Evolutionary conservation across 2,113 vertebrate genomes (phyloP).

Genomic region (Ammospiza caudacuta): DNA sequence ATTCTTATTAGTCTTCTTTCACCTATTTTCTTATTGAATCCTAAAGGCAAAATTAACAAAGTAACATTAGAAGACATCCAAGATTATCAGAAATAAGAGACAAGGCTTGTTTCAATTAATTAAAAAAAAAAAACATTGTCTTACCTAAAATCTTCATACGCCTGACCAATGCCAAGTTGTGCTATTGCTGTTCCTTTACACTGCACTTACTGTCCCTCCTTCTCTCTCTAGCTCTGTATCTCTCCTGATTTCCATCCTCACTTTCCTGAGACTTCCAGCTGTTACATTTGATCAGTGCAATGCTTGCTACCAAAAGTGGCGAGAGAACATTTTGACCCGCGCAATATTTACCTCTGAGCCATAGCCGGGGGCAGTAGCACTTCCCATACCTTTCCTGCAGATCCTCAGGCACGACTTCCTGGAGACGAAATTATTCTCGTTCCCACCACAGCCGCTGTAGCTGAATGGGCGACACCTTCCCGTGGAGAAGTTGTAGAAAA

Average conservation of each 20-base stretch:
- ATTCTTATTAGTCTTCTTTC: conserved; percentile 61
- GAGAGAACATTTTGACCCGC: background rate
- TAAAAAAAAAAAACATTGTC: background rate
- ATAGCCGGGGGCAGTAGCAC: background rate
- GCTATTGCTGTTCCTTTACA: background rate
- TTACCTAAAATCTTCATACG: background rate
- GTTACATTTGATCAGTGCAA: background rate
- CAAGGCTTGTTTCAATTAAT: background rate
- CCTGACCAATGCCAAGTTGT: background rate
- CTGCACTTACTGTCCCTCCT: background rate
- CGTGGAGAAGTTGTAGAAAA: conserved; percentile 73
- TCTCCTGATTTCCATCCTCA: background rate
- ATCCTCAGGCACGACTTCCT: conserved; percentile 76
- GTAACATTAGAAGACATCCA: background rate
- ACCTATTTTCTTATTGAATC: conserved; percentile 31
- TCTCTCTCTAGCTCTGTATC: background rate
- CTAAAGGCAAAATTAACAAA: conserved; percentile 54
- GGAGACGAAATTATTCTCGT: conserved; percentile 85
- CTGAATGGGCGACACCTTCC: conserved; percentile 78
- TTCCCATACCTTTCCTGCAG: conserved; percentile 78
- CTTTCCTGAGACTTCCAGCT: background rate
- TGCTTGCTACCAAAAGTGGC: background rate
- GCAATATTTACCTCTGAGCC: background rate
- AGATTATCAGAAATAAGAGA: background rate
- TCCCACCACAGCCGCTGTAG: conserved; percentile 91